Conservation (phyloP, 2,888 invertebrate genomes). For the Phortica magna region DNA sequence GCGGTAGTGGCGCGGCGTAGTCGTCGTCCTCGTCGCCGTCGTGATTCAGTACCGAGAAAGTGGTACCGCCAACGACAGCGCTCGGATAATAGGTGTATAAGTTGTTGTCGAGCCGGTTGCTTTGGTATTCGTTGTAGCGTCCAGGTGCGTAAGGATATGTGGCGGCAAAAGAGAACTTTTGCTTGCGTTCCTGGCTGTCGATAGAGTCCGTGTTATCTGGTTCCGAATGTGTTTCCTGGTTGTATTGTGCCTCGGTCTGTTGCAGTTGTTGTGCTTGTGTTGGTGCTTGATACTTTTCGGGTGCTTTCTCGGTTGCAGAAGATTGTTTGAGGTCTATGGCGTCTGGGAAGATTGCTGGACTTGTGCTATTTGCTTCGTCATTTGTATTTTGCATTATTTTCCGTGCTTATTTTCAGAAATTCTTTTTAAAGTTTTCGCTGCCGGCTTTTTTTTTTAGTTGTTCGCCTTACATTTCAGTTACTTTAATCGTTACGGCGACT, state of each 20-base stretch:
- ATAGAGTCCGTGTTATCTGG: conserved; percentile 64
- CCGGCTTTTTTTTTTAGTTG: neutral
- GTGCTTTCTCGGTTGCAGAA: conserved; percentile 33
- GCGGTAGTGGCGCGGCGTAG: conserved; percentile 36
- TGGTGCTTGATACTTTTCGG: conserved; percentile 11
- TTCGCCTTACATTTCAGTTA: neutral
- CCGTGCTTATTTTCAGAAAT: neutral
- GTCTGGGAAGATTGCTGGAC: conserved; percentile 53
- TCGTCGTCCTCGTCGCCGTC: conserved; percentile 35
- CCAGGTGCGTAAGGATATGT: conserved; percentile 67
- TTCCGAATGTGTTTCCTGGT: conserved; percentile 58
- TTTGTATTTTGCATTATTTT: conserved; percentile 57
- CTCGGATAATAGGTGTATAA: conserved; percentile 59
- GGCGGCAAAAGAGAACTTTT: conserved; percentile 72
- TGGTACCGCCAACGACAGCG: conserved; percentile 59
- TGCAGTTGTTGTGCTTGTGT: conserved; percentile 34
- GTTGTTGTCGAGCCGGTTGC: conserved; percentile 51
- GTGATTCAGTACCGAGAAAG: conserved; percentile 60
- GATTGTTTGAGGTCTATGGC: conserved; percentile 39
- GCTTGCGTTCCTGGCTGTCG: conserved; percentile 49
- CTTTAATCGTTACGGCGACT: neutral
- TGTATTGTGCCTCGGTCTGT: conserved; percentile 50
- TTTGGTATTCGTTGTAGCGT: conserved; percentile 49
- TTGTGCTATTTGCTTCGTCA: conserved; percentile 43
- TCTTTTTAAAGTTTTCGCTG: neutral